A percentile compares a stretch with the other conserved stretches of the same genome.
These are phyloP conservation scores for Fissipunctia ypsillon DNA, from an alignment of 2,888 invertebrate species.

Conservation along the genomic window DNA sequence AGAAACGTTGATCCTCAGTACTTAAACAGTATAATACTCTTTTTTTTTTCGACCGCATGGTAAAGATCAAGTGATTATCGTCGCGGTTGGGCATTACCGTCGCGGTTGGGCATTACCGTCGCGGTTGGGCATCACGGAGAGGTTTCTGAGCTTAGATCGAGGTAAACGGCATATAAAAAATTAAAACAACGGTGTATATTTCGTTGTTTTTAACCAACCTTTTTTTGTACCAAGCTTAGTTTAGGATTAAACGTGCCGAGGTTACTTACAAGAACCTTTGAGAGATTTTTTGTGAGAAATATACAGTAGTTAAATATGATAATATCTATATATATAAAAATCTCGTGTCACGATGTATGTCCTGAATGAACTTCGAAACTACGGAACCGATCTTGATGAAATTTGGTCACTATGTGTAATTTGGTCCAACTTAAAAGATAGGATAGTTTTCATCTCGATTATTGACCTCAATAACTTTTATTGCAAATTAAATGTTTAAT, in stretches of 20 bases:
- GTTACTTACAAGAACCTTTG: conserved; percentile 8
- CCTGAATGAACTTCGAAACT: too few species aligned
- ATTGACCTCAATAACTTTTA: too few species aligned
- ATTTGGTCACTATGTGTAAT: too few species aligned
- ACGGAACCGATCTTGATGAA: too few species aligned
- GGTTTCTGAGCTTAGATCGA: conserved; percentile 37
- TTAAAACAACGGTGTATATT: conserved; percentile 41
- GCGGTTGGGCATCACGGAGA: conserved; percentile 35
- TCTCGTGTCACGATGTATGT: too few species aligned
- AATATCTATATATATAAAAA: too few species aligned
- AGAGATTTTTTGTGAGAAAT: conserved; percentile 11
- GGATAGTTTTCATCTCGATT: too few species aligned
- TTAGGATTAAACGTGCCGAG: conserved; percentile 39
- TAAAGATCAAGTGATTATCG: conserved; percentile 65
- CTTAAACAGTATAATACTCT: conserved; percentile 48
- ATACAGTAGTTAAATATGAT: neutral
- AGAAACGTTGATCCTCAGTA: conserved; percentile 47
- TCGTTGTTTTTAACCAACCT: too few species aligned
- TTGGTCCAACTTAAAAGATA: too few species aligned
- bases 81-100: conserved; percentile 35
- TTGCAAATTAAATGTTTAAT: too few species aligned
- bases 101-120: conserved; percentile 43
- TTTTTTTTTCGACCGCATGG: conserved; percentile 49
- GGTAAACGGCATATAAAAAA: conserved; percentile 53
- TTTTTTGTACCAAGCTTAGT: conserved; percentile 23